Evolutionary conservation across 92 coral and sea anemone genomes (phyloP).

Genomic region (Parazoanthus darwini): DNA sequence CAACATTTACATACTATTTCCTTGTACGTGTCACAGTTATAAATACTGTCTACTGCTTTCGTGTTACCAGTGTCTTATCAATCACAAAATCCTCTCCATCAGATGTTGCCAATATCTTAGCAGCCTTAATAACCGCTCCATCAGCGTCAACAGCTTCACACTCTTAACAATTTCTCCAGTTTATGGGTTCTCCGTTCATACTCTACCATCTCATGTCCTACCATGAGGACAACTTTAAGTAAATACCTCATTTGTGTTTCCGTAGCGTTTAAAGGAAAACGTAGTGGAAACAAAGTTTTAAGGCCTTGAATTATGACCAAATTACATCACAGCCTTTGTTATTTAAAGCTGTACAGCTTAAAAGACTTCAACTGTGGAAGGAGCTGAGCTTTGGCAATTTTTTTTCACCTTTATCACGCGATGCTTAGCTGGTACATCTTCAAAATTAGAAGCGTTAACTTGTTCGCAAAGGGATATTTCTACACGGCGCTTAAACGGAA

Average conservation of each 20-base stretch:
- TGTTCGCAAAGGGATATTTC: constrained; percentile 5
- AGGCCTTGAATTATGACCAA: background rate
- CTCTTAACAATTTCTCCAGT: too few species aligned
- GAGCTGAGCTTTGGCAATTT: background rate
- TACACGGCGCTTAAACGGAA: constrained; percentile 4
- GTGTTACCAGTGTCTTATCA: background rate
- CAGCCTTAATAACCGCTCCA: background rate
- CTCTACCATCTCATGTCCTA: too few species aligned
- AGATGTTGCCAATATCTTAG: background rate
- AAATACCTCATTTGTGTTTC: background rate
- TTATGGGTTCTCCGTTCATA: too few species aligned
- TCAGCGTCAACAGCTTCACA: background rate
- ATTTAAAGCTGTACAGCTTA: too few species aligned
- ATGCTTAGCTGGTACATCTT: background rate
- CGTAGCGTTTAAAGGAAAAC: background rate
- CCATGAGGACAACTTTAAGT: too few species aligned
- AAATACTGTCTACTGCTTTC: too few species aligned
- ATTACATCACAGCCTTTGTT: background rate
- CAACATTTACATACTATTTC: background rate
- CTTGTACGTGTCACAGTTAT: background rate
- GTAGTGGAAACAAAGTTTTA: background rate
- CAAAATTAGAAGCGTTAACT: background rate
- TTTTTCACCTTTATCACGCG: background rate
- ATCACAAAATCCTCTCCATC: background rate
- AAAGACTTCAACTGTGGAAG: background rate